Conservation (phyloP, 2,888 invertebrate genomes). For the Sinelater perroti region DNA sequence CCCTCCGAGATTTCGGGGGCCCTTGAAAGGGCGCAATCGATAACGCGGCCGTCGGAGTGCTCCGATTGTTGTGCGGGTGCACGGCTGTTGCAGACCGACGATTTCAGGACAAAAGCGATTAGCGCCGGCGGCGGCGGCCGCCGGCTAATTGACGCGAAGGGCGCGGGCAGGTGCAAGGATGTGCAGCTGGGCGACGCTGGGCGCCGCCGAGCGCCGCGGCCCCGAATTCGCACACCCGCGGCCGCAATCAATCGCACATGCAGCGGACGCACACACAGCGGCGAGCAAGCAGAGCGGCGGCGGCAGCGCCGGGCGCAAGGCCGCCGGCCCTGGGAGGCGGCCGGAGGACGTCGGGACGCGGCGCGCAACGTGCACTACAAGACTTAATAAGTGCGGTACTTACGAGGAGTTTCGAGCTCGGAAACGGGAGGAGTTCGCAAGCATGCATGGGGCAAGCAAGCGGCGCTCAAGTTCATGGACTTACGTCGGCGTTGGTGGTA, state of each 20-base stretch:
- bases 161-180: conserved; percentile 28
- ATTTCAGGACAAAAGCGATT: conserved; percentile 47
- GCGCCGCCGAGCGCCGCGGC: neutral
- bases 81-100: conserved; percentile 36
- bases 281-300: too few species aligned
- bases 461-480: conserved; percentile 37
- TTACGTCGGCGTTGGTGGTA: conserved; percentile 59
- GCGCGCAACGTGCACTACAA: conserved; percentile 36
- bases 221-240: conserved; percentile 13
- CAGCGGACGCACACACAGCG: conserved; percentile 23
- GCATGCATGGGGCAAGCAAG: conserved; percentile 38
- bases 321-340: conserved; percentile 14
- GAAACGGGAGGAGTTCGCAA: conserved; percentile 36
- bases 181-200: conserved; percentile 8
- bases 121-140: conserved; percentile 40
- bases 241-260: conserved; percentile 20
- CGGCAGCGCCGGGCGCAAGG: conserved; percentile 27
- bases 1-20: too few species aligned
- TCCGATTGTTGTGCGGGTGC: conserved; percentile 13
- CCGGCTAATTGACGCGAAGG: conserved; percentile 42
- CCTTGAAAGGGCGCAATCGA: conserved; percentile 10
- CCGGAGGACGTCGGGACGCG: conserved; percentile 20
- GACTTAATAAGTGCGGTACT: conserved; percentile 37
- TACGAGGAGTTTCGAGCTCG: conserved; percentile 37
- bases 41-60: neutral